Conservation (phyloP, 64 coral and sea anemone genomes). For the Platygyra sinensis region DNA sequence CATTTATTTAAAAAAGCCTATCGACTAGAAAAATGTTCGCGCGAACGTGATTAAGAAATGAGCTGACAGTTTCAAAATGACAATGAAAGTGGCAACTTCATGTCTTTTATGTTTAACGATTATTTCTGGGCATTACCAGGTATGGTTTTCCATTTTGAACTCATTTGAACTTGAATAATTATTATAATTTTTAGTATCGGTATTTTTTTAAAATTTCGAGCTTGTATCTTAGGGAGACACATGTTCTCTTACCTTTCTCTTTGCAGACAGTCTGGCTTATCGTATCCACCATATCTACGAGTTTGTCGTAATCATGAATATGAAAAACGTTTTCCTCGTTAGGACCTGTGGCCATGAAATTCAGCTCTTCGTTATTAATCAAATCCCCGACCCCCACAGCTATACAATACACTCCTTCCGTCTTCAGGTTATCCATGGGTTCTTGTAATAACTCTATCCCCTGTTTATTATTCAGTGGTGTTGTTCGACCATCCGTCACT, state of each 20-base stretch:
- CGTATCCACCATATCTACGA: conserved; percentile 33
- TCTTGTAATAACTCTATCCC: neutral
- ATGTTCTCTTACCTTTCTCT: conserved; percentile 10
- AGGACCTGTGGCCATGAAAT: conserved; percentile 61
- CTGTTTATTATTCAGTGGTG: conserved; percentile 19
- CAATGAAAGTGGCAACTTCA: too few relatives aligned
- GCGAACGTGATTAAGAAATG: too few relatives aligned
- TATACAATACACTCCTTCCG: conserved; percentile 8
- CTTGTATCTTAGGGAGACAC: neutral
- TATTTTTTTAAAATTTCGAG: too few relatives aligned
- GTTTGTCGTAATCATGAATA: conserved; percentile 54
- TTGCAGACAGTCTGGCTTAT: conserved; percentile 51
- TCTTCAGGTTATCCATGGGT: neutral
- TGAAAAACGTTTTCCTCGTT: conserved; percentile 35
- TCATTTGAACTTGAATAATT: too few relatives aligned
- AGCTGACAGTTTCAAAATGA: too few relatives aligned
- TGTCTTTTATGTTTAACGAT: too few relatives aligned
- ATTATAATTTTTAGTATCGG: too few relatives aligned
- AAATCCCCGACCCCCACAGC: conserved; percentile 40
- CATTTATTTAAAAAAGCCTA: too few relatives aligned
- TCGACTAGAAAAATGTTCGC: too few relatives aligned
- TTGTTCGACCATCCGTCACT: conserved; percentile 73
- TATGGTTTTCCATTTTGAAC: too few relatives aligned
- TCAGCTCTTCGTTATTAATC: conserved; percentile 52
- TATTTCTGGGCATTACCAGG: too few relatives aligned